Conservation (phyloP, 2,113 vertebrate genomes). For the Blennius ocellaris region DNA sequence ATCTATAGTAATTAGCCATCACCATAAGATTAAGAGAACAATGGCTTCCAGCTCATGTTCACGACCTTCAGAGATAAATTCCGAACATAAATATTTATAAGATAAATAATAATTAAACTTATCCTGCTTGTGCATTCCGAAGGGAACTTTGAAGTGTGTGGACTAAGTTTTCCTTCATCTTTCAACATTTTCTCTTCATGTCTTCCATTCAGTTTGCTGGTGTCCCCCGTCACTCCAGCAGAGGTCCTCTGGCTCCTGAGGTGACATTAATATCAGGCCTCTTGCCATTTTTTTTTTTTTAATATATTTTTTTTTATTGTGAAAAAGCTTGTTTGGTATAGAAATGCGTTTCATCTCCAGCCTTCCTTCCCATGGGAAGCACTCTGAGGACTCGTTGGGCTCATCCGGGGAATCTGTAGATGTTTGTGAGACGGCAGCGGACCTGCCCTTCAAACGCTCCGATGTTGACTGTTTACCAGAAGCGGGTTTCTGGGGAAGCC, state of each 20-base stretch:
- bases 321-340: conserved; percentile 30
- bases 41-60: background rate
- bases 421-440: conserved; percentile 64
- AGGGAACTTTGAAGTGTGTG: too few species aligned
- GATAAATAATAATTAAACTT: conserved; percentile 8
- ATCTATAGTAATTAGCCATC: conserved; percentile 4
- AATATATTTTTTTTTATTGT: background rate
- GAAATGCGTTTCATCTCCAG: conserved; percentile 52
- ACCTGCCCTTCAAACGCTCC: conserved; percentile 59
- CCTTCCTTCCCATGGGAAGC: conserved; percentile 61
- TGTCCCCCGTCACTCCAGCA: background rate
- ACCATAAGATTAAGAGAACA: background rate
- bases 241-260: conserved; percentile 5
- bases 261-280: conserved; percentile 37
- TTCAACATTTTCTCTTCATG: background rate
- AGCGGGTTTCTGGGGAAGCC: conserved; percentile 64
- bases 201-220: too few species aligned
- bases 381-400: conserved; percentile 46
- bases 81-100: conserved; percentile 2
- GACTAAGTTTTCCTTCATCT: background rate
- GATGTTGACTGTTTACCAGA: conserved; percentile 65
- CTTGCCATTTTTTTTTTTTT: background rate
- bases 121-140: background rate
- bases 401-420: conserved; percentile 64
- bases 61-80: background rate